Conservation (phyloP, 2,888 invertebrate species). For the Sabellastarte sp. region DNA sequence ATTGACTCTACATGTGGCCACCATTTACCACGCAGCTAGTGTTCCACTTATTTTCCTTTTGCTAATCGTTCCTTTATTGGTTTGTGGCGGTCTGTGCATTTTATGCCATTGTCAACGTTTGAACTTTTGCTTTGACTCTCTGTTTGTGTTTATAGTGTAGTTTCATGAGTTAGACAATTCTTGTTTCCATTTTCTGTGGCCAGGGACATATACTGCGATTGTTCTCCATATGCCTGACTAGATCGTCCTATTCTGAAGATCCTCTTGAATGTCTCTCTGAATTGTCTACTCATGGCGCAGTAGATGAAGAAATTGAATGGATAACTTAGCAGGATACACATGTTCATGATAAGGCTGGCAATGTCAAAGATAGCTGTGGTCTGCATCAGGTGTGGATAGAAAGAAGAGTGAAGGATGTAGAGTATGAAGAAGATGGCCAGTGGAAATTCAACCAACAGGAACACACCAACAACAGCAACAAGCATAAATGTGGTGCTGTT, state of each 20-base stretch:
- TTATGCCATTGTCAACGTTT: too few species aligned
- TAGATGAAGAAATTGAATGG: slow-evolving; percentile 86
- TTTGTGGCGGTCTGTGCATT: too few species aligned
- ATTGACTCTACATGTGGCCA: too few species aligned
- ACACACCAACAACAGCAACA: slow-evolving; percentile 54
- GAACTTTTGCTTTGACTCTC: too few species aligned
- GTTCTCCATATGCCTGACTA: background rate
- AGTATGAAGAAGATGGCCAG: slow-evolving; percentile 63
- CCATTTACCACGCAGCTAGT: too few species aligned
- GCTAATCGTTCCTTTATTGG: too few species aligned
- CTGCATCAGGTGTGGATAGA: background rate
- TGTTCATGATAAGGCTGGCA: background rate
- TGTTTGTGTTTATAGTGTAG: too few species aligned
- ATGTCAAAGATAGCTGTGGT: background rate
- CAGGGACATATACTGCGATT: background rate
- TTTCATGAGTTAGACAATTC: background rate
- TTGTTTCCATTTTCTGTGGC: background rate
- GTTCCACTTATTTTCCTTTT: too few species aligned
- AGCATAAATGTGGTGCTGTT: slow-evolving; percentile 47
- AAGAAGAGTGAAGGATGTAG: slow-evolving; percentile 69
- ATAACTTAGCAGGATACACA: background rate
- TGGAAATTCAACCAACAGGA: slow-evolving; percentile 62
- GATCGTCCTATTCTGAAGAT: too few species aligned
- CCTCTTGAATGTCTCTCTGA: slow-evolving; percentile 82
- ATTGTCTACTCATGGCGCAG: slow-evolving; percentile 92